A percentile compares a stretch with the other conserved stretches of the same genome.
These are phyloP conservation scores for Brachionus manjavacas DNA, from an alignment of 1,140 invertebrate genomes.

Conservation along the genomic window DNA sequence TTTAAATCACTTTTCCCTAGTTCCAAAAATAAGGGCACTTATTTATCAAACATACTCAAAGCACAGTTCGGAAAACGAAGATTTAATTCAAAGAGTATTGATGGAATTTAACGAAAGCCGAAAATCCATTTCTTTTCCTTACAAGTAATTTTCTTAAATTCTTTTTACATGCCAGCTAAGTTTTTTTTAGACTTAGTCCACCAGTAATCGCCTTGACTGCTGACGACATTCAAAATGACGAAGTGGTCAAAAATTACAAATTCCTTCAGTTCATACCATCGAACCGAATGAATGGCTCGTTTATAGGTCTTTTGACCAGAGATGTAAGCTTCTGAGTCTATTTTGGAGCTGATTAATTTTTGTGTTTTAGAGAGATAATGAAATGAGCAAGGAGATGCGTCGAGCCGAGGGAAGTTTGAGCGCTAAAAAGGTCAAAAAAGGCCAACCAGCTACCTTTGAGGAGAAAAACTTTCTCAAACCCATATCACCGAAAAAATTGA, in stretches of 20 bases:
- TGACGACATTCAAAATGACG: conserved; percentile 38
- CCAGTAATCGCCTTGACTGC: conserved; percentile 26
- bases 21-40: conserved; percentile 4
- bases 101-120: conserved; percentile 6
- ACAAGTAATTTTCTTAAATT: not conserved
- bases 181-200: not conserved
- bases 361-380: not conserved
- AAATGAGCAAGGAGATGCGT: conserved; percentile 14
- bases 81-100: not conserved
- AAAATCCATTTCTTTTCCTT: conserved; percentile 1
- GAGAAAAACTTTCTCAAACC: conserved; percentile 42
- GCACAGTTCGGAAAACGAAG: conserved; percentile 6
- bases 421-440: conserved; percentile 26
- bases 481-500: not conserved
- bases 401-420: not conserved
- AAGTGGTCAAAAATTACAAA: conserved; percentile 18
- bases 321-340: not conserved
- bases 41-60: conserved; percentile 40
- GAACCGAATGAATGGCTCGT: conserved; percentile 33
- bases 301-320: conserved; percentile 3
- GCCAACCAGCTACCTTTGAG: conserved; percentile 8
- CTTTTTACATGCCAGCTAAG: not conserved
- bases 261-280: conserved; percentile 38
- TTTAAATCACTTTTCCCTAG: not conserved
- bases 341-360: not conserved